Evolutionary conservation across 2,888 invertebrate genomes (phyloP).

Genomic region (Brassicogethes aeneus): DNA sequence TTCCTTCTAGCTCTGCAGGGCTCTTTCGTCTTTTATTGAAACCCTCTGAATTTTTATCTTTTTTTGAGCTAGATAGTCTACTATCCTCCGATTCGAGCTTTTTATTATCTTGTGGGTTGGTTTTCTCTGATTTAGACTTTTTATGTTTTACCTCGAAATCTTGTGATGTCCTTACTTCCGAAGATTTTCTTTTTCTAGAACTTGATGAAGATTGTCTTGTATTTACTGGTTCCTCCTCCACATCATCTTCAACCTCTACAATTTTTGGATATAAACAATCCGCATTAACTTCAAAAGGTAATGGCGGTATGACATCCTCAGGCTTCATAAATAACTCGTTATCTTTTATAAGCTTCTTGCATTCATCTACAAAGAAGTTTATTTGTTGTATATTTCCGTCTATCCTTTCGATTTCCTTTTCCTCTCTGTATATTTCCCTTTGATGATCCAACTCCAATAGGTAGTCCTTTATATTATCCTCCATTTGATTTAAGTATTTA

Average conservation of each 20-base stretch:
- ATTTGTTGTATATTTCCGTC: neutral
- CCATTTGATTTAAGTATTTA: slow-evolving; percentile 21
- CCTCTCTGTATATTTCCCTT: slow-evolving; percentile 1
- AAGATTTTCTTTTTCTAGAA: too few relatives aligned
- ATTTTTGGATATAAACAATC: neutral
- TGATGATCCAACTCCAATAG: slow-evolving; percentile 14
- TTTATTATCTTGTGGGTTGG: too few relatives aligned
- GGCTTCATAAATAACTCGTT: slow-evolving; percentile 1
- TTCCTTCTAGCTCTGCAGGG: too few relatives aligned
- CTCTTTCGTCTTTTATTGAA: too few relatives aligned
- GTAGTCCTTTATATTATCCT: slow-evolving; percentile 19
- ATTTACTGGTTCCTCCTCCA: slow-evolving; percentile 1
- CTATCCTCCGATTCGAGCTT: too few relatives aligned
- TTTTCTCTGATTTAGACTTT: too few relatives aligned
- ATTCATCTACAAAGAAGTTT: neutral
- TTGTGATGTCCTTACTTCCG: too few relatives aligned
- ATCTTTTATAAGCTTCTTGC: neutral
- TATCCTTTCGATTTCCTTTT: neutral
- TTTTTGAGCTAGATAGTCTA: too few relatives aligned
- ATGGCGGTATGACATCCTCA: neutral
- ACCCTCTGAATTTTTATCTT: too few relatives aligned
- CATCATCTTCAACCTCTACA: slow-evolving; percentile 1
- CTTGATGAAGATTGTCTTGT: too few relatives aligned
- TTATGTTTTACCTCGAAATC: too few relatives aligned
- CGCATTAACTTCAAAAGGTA: neutral